Evolutionary conservation across 2,888 invertebrate genomes (phyloP).

Genomic region (Thymelicus sylvestris): DNA sequence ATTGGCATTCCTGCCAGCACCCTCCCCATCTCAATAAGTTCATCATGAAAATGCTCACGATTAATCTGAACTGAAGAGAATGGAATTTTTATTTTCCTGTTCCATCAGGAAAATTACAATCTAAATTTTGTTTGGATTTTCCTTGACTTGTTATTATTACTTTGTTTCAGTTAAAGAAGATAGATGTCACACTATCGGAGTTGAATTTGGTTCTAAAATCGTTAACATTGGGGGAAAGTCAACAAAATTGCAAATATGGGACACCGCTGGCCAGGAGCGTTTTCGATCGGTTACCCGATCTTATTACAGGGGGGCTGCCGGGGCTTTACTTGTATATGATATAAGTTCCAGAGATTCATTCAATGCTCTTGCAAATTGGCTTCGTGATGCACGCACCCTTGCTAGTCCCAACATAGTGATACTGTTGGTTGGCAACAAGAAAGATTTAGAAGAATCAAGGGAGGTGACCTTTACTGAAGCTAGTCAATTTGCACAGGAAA

Average conservation of each 20-base stretch:
- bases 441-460: constrained; percentile 91
- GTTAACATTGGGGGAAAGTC: constrained; percentile 92
- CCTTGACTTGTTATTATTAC: constrained; percentile 3
- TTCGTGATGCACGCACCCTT: constrained; percentile 91
- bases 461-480: constrained; percentile 94
- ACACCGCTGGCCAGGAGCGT: constrained; percentile 98
- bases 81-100: no score
- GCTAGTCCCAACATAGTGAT: constrained; percentile 93
- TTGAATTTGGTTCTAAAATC: constrained; percentile 94
- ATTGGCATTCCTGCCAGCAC: no score
- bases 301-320: constrained; percentile 95
- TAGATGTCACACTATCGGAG: constrained; percentile 93
- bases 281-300: constrained; percentile 96
- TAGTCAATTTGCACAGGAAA: constrained; percentile 93
- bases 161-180: constrained; percentile 89
- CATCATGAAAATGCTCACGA: no score
- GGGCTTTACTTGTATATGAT: constrained; percentile 96
- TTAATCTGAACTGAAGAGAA: no score
- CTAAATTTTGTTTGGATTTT: no score
- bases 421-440: constrained; percentile 92
- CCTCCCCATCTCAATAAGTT: no score
- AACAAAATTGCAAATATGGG: constrained; percentile 93
- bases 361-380: constrained; percentile 94
- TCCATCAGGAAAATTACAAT: no score
- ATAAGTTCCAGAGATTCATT: constrained; percentile 96